A percentile compares a stretch with the other conserved stretches of the same genome.
phyloP scores from a whole-genome alignment of 2,888 invertebrate genomes.

The Drosophila tanythrix region DNA sequence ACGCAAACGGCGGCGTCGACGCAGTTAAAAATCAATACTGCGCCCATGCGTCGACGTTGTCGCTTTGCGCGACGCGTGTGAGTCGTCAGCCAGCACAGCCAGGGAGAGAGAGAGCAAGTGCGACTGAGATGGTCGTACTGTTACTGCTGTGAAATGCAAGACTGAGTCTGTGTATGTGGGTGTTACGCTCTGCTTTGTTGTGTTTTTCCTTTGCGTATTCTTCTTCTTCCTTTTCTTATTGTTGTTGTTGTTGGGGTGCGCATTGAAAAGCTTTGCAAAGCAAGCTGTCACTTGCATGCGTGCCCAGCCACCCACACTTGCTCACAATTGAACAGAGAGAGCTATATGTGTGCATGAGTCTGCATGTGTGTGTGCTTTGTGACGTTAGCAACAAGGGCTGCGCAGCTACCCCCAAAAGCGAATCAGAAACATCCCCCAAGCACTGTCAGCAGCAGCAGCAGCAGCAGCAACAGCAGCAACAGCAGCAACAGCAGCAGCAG shows the following conservation, averaged over 20 bases:
- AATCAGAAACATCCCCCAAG: slow-evolving; percentile 53
- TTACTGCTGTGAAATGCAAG: slow-evolving; percentile 7
- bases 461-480: neutral
- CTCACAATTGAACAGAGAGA: slow-evolving; percentile 31
- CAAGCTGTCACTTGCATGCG: slow-evolving; percentile 60
- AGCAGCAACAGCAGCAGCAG: neutral
- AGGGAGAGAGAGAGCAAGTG: slow-evolving; percentile 17
- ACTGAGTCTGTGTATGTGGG: neutral
- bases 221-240: slow-evolving; percentile 11
- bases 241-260: slow-evolving; percentile 6
- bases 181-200: slow-evolving; percentile 10
- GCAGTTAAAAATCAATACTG: slow-evolving; percentile 82
- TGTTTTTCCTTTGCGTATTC: slow-evolving; percentile 14
- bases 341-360: slow-evolving; percentile 5
- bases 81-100: slow-evolving; percentile 18
- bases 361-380: slow-evolving; percentile 5
- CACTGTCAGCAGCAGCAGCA: slow-evolving; percentile 14
- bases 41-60: slow-evolving; percentile 77
- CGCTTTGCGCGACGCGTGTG: slow-evolving; percentile 40
- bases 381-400: slow-evolving; percentile 41
- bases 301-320: slow-evolving; percentile 44
- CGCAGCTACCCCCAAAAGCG: slow-evolving; percentile 62
- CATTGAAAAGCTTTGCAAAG: slow-evolving; percentile 30
- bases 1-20: slow-evolving; percentile 70
- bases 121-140: slow-evolving; percentile 48